phyloP scores from a whole-genome alignment of 2,888 invertebrate genomes.

The Xestia ashworthii region DNA sequence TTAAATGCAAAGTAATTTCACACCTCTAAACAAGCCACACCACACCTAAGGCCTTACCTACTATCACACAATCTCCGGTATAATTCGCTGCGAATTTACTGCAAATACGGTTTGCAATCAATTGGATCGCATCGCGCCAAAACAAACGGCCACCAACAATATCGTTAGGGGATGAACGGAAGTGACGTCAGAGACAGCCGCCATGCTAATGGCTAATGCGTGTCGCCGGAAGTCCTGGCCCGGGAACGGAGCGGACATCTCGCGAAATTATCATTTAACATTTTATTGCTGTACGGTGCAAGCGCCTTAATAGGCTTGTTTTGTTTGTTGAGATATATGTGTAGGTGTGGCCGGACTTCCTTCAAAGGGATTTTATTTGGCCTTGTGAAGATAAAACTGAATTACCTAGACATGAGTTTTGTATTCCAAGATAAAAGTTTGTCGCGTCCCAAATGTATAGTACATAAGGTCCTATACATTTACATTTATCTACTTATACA shows the following conservation, averaged over 20 bases:
- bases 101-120: conserved; percentile 68
- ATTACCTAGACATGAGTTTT: background rate
- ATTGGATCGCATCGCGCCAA: conserved; percentile 66
- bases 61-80: conserved; percentile 40
- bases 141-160: conserved; percentile 65
- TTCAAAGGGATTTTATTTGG: background rate
- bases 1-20: conserved; percentile 22
- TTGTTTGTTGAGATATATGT: conserved; percentile 50
- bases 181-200: conserved; percentile 84
- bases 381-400: background rate
- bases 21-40: conserved; percentile 13
- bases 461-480: too few species aligned
- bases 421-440: background rate
- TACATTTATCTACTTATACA: background rate
- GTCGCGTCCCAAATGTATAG: too few species aligned
- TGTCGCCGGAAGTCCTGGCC: conserved; percentile 86
- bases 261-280: conserved; percentile 88
- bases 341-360: conserved; percentile 33
- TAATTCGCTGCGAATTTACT: conserved; percentile 62
- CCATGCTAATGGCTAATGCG: conserved; percentile 89
- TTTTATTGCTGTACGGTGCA: conserved; percentile 81
- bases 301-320: conserved; percentile 61
- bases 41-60: conserved; percentile 8
- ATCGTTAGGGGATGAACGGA: conserved; percentile 74
- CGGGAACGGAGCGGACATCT: conserved; percentile 86